phyloP scores from a whole-genome alignment of 2,888 invertebrate species.

The Scelioninae gen. 2 region DNA sequence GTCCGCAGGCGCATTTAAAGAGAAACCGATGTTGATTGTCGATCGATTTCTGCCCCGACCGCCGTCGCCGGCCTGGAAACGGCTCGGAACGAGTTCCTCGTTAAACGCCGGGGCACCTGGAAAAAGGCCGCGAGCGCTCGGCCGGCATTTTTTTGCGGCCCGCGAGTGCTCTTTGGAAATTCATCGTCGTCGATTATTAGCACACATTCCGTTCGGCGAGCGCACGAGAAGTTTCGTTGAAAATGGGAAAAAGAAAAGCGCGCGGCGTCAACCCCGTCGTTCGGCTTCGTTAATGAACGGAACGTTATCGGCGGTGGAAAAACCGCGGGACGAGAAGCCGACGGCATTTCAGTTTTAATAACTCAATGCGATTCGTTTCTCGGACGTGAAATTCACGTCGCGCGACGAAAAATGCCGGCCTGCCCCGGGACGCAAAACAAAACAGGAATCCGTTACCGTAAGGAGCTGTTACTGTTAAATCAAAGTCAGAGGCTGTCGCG shows the following conservation, averaged over 20 bases:
- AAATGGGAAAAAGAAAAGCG: conserved; percentile 39
- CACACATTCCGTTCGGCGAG: conserved; percentile 40
- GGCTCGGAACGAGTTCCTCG: conserved; percentile 44
- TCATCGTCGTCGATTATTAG: conserved; percentile 43
- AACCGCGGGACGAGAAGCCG: background rate
- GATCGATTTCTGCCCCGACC: conserved; percentile 49
- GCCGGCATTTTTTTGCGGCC: conserved; percentile 26
- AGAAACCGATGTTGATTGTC: conserved; percentile 54
- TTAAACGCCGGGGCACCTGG: conserved; percentile 36
- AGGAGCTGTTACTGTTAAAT: conserved; percentile 63
- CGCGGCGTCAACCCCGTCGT: background rate
- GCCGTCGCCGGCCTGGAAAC: conserved; percentile 38
- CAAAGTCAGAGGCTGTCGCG: conserved; percentile 54
- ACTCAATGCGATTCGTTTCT: no score
- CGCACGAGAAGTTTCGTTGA: conserved; percentile 20
- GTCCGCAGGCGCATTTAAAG: conserved; percentile 42
- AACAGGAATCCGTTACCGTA: conserved; percentile 65
- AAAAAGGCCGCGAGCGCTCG: conserved; percentile 38
- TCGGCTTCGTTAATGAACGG: conserved; percentile 11
- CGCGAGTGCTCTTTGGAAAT: conserved; percentile 27
- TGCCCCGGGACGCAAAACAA: conserved; percentile 64
- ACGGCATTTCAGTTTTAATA: conserved; percentile 27
- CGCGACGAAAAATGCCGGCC: conserved; percentile 32
- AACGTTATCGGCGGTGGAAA: conserved; percentile 9
- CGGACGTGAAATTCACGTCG: no score